Percentiles rank a stretch among this genome's conserved stretches.
Conservation (phyloP, 2,888 invertebrate genomes). For the Steinernema hermaphroditum region DNA sequence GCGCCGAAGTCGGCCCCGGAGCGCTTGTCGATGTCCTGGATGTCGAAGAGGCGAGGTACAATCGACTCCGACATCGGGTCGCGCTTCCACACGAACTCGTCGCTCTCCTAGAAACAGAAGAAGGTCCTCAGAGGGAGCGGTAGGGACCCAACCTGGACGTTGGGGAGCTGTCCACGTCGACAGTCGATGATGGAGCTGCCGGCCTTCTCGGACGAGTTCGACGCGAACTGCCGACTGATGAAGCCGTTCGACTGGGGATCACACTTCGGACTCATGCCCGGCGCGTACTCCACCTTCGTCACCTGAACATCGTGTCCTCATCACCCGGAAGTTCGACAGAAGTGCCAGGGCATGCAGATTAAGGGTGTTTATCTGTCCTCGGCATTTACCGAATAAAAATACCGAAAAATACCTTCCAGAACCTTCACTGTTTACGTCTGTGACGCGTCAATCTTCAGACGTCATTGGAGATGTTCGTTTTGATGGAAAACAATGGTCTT, state of each 20-base stretch:
- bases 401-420: too few species aligned
- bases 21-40: slow-evolving; percentile 36
- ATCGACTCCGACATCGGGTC: slow-evolving; percentile 13
- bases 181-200: slow-evolving; percentile 59
- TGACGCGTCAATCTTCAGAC: too few species aligned
- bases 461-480: too few species aligned
- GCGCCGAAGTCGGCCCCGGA: slow-evolving; percentile 50
- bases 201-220: slow-evolving; percentile 53
- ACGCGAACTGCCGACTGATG: slow-evolving; percentile 56
- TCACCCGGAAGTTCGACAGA: too few species aligned
- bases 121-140: too few species aligned
- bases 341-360: too few species aligned
- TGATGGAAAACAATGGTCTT: too few species aligned
- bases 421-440: too few species aligned
- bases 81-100: slow-evolving; percentile 7
- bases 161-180: slow-evolving; percentile 30
- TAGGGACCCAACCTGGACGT: slow-evolving; percentile 6
- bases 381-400: too few species aligned
- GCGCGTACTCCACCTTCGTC: slow-evolving; percentile 50
- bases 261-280: slow-evolving; percentile 50
- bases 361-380: too few species aligned
- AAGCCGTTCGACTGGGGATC: slow-evolving; percentile 54
- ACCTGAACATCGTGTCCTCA: too few species aligned
- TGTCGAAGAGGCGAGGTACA: slow-evolving; percentile 36
- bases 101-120: not conserved